A percentile compares a stretch with the other conserved stretches of the same genome.
Evolutionary conservation across 2,797 vertebrate species (phyloP).

Genomic region (Cossypha polioptera): DNA sequence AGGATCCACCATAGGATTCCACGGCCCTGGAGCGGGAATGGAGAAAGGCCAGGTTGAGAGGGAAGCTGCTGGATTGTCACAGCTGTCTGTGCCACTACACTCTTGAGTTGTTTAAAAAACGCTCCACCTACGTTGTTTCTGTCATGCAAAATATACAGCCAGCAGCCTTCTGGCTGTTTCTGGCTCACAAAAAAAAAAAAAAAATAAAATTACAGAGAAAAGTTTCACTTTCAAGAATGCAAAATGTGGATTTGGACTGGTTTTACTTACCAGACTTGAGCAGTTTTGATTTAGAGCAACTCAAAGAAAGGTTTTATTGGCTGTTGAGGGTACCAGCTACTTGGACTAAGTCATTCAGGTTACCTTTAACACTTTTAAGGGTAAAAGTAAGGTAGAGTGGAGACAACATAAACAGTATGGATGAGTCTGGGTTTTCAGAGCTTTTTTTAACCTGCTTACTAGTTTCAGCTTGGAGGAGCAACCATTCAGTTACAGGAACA

Average conservation of each 20-base stretch:
- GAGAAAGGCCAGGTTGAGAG: neutral
- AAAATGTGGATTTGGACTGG: neutral
- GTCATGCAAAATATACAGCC: neutral
- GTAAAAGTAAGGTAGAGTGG: neutral
- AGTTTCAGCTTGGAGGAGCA: neutral
- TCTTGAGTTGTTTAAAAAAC: neutral
- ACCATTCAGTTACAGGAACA: neutral
- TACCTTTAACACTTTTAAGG: neutral
- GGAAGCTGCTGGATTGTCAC: neutral
- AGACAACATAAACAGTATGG: neutral
- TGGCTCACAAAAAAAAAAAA: neutral
- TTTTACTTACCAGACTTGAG: neutral
- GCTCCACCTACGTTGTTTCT: neutral
- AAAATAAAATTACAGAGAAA: neutral
- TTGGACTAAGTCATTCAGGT: neutral
- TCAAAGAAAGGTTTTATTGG: neutral
- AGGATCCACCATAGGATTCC: neutral
- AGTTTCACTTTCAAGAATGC: neutral
- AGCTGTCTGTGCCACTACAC: neutral
- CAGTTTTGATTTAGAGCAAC: neutral
- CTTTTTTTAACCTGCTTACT: neutral
- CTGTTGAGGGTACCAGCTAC: neutral
- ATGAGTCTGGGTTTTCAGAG: neutral
- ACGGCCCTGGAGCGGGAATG: neutral
- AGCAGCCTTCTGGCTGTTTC: neutral